Base-by-base conservation (phyloP, 2,888 invertebrate species). In the Protodeltote pygarga region DNA sequence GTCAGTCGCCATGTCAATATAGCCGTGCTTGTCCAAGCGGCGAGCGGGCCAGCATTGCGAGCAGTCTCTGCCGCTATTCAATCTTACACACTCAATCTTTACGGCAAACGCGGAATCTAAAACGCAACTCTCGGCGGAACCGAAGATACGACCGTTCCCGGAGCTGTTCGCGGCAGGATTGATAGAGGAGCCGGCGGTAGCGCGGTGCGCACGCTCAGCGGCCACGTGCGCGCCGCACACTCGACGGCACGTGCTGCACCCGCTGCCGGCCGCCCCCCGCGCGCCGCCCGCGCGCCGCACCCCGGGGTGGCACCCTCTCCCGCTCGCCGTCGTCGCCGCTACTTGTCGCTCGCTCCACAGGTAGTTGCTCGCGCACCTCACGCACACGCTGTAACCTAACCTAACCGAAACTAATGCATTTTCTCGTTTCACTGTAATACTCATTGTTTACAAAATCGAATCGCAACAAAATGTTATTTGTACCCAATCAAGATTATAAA, bases 11-110 rank as follows among this genome's bases (percentile, higher is more conserved):
- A 93, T 93, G 58, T 93, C 93, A 71, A 93, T 90, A 58, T 93
- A 93, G 2, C 93, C 93, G 85, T 93, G 92, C 34, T 87, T 89
- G 74, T 94, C 93, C 71, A 87, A 66, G 29, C 81, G 82, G 31
- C 64, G 82, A 40, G 68, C 62, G 41, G 81, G 74, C 77, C 75
- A 72, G 71, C 81, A 77, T 65, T 65, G 80, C 70, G 62, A 39
- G 52, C 73, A 59, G 54, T 79, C 85, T 85, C 77, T 87, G 86
- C 81, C 84, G 80, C 75, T 78, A 63, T 77, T 65, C 33, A 65
- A 64, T 60, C 71, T 79, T 44, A 73, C 51, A 44, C 74, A 72
- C 81, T 87, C 85, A 82, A 86, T 85, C 52, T 68, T 85, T 69
- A 65, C 65, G 55, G 57, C 44, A 40, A 47, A 42, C 31, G 37